Conservation (phyloP, 2,888 invertebrate genomes). For the Heliconius erato region DNA sequence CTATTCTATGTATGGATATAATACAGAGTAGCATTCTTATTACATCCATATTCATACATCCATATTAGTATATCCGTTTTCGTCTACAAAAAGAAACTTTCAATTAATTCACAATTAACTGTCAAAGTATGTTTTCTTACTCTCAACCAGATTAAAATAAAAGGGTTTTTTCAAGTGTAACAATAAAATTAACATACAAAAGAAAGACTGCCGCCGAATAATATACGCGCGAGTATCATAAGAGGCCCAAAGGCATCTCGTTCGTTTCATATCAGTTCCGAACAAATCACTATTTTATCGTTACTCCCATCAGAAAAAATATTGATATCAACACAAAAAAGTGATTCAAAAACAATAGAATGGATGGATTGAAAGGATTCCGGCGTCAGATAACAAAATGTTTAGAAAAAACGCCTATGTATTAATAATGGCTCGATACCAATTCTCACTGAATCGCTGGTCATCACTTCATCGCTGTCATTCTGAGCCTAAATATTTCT, state of each 20-base stretch:
- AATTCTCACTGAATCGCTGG: slow-evolving; percentile 65
- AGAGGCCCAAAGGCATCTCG: slow-evolving; percentile 75
- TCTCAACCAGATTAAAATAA: slow-evolving; percentile 46
- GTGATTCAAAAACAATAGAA: slow-evolving; percentile 84
- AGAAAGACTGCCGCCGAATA: slow-evolving; percentile 79
- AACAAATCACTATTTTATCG: slow-evolving; percentile 85
- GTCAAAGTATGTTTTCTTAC: slow-evolving; percentile 38
- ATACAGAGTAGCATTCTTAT: no score
- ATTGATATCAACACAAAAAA: slow-evolving; percentile 84
- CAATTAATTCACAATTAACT: slow-evolving; percentile 42
- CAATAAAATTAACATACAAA: slow-evolving; percentile 82
- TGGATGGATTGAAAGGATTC: slow-evolving; percentile 84
- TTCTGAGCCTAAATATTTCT: slow-evolving; percentile 38
- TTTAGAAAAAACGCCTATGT: slow-evolving; percentile 70
- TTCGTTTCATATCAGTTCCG: slow-evolving; percentile 76
- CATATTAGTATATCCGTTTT: background rate
- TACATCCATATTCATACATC: no score
- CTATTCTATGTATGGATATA: no score
- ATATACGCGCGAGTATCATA: slow-evolving; percentile 73
- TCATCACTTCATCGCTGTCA: slow-evolving; percentile 60
- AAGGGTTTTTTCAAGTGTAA: slow-evolving; percentile 63
- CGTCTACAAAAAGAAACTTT: background rate
- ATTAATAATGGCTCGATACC: slow-evolving; percentile 82
- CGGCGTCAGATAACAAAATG: slow-evolving; percentile 75
- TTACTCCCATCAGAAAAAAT: slow-evolving; percentile 82